These are phyloP conservation scores for Cheilosia vernalis DNA, from an alignment of 2,888 invertebrate genomes.

Conservation along the genomic window DNA sequence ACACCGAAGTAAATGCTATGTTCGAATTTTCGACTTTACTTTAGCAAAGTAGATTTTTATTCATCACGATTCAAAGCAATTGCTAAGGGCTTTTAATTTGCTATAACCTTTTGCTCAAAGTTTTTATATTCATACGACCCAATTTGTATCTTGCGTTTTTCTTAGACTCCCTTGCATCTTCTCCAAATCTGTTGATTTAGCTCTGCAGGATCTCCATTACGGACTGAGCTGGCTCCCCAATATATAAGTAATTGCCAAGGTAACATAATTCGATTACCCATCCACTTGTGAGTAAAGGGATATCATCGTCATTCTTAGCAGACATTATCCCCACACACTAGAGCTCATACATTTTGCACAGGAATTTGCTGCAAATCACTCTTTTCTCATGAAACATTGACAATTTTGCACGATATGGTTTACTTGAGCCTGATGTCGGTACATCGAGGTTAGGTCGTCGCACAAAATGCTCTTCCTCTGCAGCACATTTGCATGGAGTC, in stretches of 20 bases:
- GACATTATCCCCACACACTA: not conserved
- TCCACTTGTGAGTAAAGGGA: conserved; percentile 23
- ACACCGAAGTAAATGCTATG: too few species aligned
- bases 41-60: too few species aligned
- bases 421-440: not conserved
- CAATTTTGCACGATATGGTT: conserved; percentile 24
- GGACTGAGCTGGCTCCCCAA: not conserved
- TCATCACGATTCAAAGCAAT: too few species aligned
- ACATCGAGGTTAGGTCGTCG: not conserved
- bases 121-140: too few species aligned
- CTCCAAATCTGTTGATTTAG: too few species aligned
- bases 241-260: conserved; percentile 24
- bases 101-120: too few species aligned
- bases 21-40: too few species aligned
- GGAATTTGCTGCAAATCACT: conserved; percentile 20
- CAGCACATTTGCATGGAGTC: conserved; percentile 16
- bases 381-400: not conserved
- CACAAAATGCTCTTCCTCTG: conserved; percentile 10
- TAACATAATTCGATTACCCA: conserved; percentile 10
- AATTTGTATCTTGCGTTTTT: too few species aligned
- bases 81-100: too few species aligned
- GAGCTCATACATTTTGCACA: not conserved
- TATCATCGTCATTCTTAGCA: conserved; percentile 27
- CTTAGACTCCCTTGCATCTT: too few species aligned
- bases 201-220: too few species aligned